Evolutionary conservation across 2,113 vertebrate species (phyloP), one percentile per base, ranked within the genome.

Genomic region (Glareola pratincola): DNA sequence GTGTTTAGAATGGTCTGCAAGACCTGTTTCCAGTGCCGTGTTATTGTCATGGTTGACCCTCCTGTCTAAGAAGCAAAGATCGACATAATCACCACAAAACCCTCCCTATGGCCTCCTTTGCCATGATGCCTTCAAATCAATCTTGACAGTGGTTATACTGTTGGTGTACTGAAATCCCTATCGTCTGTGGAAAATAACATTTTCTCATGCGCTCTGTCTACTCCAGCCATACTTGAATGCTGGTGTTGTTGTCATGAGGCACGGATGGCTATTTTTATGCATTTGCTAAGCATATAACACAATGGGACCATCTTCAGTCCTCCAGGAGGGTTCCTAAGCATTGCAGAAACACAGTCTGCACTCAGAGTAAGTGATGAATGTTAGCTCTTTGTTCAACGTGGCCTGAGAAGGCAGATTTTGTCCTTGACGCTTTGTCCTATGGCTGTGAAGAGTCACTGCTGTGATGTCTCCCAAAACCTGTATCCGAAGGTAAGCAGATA

Each of bases 291-390:
- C 7, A 24, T 45, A 23, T 91, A 59, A 29, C 32, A 21, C 12
- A 36, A n/a, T 14, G 23, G 16, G 13, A 74, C 43, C 11, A 37
- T 48, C 63, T 68, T 26, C 24, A 37, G 18, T 60, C 23, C 41
- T 53, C 71, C 51, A 21, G 1, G 2, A 48, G 10, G 41, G 16
- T 29, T 71, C 10, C 45, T 77, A 30, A 45, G 39, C 0, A 0
- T 56, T 88, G 50, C 36, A 91, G 63, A 62, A 83, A 10, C 30
- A 69, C 14, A 57, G 14, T 14, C 24, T 37, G 29, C 26, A 19
- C 43, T 71, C n/a, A 43, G 8, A 34, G 4, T 56, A 48, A 62
- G 22, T 20, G 57, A 26, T 17, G 50, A 0, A 0, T 69, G 15
- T 48, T 60, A 69, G 15, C 2, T 5, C 26, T 60, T 56, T 51